A percentile compares a stretch with the other conserved stretches of the same genome.
Conservation (phyloP, 2,797 vertebrate genomes). For the Chanos chanos region DNA sequence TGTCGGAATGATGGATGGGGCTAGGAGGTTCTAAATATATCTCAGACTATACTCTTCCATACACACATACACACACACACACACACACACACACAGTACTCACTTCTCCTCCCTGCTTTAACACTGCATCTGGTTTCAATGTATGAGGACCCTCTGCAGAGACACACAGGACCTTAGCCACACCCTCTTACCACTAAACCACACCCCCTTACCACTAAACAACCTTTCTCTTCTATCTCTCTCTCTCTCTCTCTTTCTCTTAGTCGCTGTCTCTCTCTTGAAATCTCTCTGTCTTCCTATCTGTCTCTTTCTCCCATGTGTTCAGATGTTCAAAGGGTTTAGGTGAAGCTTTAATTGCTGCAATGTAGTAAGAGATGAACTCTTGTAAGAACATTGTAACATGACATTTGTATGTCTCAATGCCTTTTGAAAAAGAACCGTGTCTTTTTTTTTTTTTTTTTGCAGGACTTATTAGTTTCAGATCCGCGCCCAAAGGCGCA, state of each 20-base stretch:
- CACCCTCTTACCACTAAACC: constrained; percentile 33
- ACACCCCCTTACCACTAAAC: constrained; percentile 3
- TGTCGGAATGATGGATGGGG: constrained; percentile 58
- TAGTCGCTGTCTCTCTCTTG: background rate
- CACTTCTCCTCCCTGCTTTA: constrained; percentile 47
- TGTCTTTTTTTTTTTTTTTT: too few species aligned
- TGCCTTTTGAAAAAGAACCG: too few species aligned
- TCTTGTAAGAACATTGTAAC: too few species aligned
- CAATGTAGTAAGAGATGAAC: too few species aligned
- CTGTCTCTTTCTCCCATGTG: background rate
- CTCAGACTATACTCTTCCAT: constrained; percentile 45
- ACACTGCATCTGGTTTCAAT: constrained; percentile 68
- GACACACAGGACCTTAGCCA: constrained; percentile 23
- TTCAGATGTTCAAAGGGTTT: too few species aligned
- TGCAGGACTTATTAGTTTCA: too few species aligned
- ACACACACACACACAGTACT: constrained; percentile 25
- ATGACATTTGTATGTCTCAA: too few species aligned
- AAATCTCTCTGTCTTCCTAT: background rate
- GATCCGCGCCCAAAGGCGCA: too few species aligned
- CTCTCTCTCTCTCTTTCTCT: background rate
- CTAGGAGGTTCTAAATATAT: constrained; percentile 57
- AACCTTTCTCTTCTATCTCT: constrained; percentile 11
- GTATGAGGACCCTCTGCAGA: constrained; percentile 48
- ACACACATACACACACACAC: constrained; percentile 19
- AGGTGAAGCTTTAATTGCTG: too few species aligned